Conservation (phyloP, 2,113 vertebrate genomes). For the Alethe castanea region DNA sequence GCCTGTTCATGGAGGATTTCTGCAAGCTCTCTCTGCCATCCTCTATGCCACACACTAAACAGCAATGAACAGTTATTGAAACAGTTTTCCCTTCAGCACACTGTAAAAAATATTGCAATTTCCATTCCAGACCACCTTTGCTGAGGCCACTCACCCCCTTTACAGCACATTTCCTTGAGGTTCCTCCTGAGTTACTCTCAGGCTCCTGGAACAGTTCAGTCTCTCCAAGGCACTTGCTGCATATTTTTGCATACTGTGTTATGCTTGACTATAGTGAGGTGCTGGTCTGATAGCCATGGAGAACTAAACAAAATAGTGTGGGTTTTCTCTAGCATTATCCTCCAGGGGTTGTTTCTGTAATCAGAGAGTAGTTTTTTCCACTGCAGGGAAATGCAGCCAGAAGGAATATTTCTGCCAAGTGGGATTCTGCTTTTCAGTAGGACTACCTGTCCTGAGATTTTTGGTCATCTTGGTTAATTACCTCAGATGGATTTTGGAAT, state of each 20-base stretch:
- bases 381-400: background rate
- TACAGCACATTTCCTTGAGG: background rate
- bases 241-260: background rate
- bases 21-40: background rate
- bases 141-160: background rate
- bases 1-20: background rate
- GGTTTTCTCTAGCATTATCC: background rate
- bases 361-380: background rate
- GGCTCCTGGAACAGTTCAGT: background rate
- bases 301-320: background rate
- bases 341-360: background rate
- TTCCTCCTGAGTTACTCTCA: background rate
- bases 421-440: background rate
- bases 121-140: background rate
- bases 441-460: background rate
- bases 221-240: background rate
- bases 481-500: background rate
- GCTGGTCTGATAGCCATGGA: background rate
- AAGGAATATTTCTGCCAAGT: background rate
- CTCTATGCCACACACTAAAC: background rate
- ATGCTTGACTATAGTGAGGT: background rate
- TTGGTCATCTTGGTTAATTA: background rate
- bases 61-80: background rate
- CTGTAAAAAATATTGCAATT: background rate
- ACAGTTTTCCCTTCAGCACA: background rate